Percentiles rank a stretch among this genome's conserved stretches.
Conservation (phyloP, 2,797 vertebrate genomes). For the Morelia viridis region DNA sequence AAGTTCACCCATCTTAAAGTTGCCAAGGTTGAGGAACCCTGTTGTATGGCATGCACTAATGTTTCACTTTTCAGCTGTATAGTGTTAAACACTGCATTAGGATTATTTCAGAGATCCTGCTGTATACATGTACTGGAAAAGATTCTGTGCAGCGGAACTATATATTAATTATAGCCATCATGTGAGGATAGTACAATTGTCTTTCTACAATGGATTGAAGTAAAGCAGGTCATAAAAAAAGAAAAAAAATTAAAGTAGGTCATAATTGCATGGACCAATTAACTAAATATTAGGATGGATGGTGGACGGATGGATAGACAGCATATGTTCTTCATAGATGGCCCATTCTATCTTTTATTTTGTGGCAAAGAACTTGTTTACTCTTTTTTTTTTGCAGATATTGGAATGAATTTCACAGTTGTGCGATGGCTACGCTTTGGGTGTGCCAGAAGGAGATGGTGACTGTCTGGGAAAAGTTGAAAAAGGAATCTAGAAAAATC, state of each 20-base stretch:
- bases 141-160: background rate
- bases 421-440: constrained; percentile 72
- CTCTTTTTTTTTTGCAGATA: constrained; percentile 67
- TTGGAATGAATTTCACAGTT: constrained; percentile 81
- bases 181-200: background rate
- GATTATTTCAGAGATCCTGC: background rate
- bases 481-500: constrained; percentile 77
- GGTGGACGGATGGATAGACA: background rate
- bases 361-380: background rate
- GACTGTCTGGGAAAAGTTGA: constrained; percentile 78
- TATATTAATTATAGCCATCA: background rate
- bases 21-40: too few relatives aligned
- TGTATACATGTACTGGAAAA: background rate
- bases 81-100: background rate
- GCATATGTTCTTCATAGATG: background rate
- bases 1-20: background rate
- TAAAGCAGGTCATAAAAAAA: background rate
- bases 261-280: background rate
- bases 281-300: background rate
- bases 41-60: background rate
- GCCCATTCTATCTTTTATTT: background rate
- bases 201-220: background rate
- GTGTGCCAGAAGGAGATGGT: constrained; percentile 78
- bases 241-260: background rate
- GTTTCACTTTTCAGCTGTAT: background rate